Percentiles rank a stretch among this genome's conserved stretches.
These are phyloP conservation scores for Anguilla megastoma DNA, from an alignment of 2,797 vertebrate species.

Conservation along the genomic window DNA sequence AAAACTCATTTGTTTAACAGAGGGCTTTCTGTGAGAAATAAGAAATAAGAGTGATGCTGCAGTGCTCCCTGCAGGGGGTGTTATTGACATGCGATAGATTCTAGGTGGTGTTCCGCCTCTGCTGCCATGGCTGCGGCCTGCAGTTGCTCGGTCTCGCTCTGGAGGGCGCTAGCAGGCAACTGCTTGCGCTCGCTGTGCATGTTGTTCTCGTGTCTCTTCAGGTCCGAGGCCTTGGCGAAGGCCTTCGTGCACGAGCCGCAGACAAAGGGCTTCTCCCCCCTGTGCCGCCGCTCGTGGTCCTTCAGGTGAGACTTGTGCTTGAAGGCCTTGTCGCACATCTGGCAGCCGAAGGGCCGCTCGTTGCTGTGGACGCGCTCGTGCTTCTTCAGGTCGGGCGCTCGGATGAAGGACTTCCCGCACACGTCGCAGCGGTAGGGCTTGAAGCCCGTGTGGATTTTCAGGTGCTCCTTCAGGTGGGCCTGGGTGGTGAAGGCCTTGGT, in stretches of 20 bases:
- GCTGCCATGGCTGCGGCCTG: constrained; percentile 97
- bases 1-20: constrained; percentile 37
- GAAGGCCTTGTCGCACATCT: constrained; percentile 98
- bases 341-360: constrained; percentile 93
- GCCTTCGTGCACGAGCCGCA: constrained; percentile 97
- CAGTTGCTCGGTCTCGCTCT: constrained; percentile 92
- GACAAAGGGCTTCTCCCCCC: constrained; percentile 96
- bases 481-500: constrained; percentile 97
- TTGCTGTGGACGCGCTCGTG: constrained; percentile 98
- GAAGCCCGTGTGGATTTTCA: constrained; percentile 97
- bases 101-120: constrained; percentile 90
- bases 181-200: constrained; percentile 96
- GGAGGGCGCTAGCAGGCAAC: constrained; percentile 85
- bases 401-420: constrained; percentile 95
- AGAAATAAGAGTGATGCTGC: not conserved
- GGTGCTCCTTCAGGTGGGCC: constrained; percentile 95
- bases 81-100: constrained; percentile 80
- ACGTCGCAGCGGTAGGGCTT: constrained; percentile 97
- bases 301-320: constrained; percentile 99
- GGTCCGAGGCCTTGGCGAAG: constrained; percentile 97
- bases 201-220: constrained; percentile 97
- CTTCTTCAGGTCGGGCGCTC: constrained; percentile 94
- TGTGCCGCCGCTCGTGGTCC: constrained; percentile 93
- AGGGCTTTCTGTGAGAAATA: constrained; percentile 45
- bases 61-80: constrained; percentile 20